Evolutionary conservation across 2,888 invertebrate genomes (phyloP), one percentile per base, ranked within the genome.

Genomic region (Minunthozetes semirufus): DNA sequence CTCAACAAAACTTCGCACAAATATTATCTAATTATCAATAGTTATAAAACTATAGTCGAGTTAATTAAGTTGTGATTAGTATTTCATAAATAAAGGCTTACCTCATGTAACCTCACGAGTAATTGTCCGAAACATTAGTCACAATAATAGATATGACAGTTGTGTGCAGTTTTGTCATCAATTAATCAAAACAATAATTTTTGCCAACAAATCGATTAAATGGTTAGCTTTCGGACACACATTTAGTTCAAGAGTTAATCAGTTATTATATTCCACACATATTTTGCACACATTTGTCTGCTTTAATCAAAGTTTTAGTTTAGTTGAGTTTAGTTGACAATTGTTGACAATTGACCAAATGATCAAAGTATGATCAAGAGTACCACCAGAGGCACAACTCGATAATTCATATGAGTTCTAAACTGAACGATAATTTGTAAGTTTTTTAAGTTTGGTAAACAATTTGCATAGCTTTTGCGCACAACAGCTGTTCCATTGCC

Each of bases 381-480:
- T n/a, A n/a, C n/a, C n/a, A 48, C n/a, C 48, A 48, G 5, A n/a
- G n/a, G 13, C 15, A 48, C 50, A 50, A 19, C 4, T 50, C 5
- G 19, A n/a, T n/a, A n/a, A 19, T 19, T 50, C n/a, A 19, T 19
- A 50, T 50, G 50, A 19, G 19, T n/a, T 50, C 50, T 1, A n/a
- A 50, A 42, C 11, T 1, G 42, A 33, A 42, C 42, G 19, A 17
- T 19, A 50, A 19, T 50, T 50, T 19, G 19, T 50, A 19, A 50
- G 50, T 50, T 50, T 50, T 61, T 61, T 27, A 61, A 61, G 61
- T 61, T 61, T 61, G 61, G 61, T 61, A 61, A 61, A 61, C 61
- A 61, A 61, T 61, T 61, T 61, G 61, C 61, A 61, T 61, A 61
- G 61, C 61, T 27, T 61, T 61, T 61, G 61, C 61, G 61, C 61